Evolutionary conservation across 1,140 invertebrate species (phyloP).

Genomic region (roundworm (Caenorhabditis elegans)): DNA sequence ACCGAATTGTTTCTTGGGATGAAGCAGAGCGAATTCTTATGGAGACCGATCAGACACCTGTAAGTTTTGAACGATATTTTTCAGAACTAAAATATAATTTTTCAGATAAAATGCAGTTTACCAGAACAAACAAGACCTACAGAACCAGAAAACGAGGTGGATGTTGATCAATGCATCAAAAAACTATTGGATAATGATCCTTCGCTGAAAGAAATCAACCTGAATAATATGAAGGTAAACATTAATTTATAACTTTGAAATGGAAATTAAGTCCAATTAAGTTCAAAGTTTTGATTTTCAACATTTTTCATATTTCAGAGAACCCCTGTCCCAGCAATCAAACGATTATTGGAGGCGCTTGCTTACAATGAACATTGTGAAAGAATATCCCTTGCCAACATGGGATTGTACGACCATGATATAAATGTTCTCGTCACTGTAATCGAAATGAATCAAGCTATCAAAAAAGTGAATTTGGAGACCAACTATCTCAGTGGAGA

Average conservation of each 20-base stretch:
- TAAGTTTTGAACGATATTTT: not conserved
- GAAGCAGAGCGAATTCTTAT: slow-evolving; percentile 64
- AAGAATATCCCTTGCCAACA: slow-evolving; percentile 69
- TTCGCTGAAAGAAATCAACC: slow-evolving; percentile 62
- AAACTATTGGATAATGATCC: slow-evolving; percentile 68
- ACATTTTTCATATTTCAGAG: slow-evolving; percentile 67
- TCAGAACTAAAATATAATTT: slow-evolving; percentile 7
- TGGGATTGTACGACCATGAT: slow-evolving; percentile 68
- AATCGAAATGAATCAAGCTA: slow-evolving; percentile 68
- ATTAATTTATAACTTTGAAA: not conserved
- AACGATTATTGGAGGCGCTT: slow-evolving; percentile 68
- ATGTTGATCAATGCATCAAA: slow-evolving; percentile 69
- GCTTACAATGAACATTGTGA: slow-evolving; percentile 69
- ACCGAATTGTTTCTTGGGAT: slow-evolving; percentile 58
- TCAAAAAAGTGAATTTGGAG: slow-evolving; percentile 69
- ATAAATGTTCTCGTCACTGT: slow-evolving; percentile 68
- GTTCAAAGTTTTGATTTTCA: no score
- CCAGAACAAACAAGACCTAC: slow-evolving; percentile 64
- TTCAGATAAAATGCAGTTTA: slow-evolving; percentile 54
- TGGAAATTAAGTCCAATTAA: no score
- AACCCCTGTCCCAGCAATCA: slow-evolving; percentile 68
- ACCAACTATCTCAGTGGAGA: slow-evolving; percentile 70
- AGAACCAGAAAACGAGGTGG: slow-evolving; percentile 70
- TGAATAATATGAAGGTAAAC: slow-evolving; percentile 67
- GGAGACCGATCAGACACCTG: slow-evolving; percentile 49